A percentile compares a stretch with the other conserved stretches of the same genome.
Evolutionary conservation across 2,113 vertebrate species (phyloP).

Genomic region (Nerophis ophidion): DNA sequence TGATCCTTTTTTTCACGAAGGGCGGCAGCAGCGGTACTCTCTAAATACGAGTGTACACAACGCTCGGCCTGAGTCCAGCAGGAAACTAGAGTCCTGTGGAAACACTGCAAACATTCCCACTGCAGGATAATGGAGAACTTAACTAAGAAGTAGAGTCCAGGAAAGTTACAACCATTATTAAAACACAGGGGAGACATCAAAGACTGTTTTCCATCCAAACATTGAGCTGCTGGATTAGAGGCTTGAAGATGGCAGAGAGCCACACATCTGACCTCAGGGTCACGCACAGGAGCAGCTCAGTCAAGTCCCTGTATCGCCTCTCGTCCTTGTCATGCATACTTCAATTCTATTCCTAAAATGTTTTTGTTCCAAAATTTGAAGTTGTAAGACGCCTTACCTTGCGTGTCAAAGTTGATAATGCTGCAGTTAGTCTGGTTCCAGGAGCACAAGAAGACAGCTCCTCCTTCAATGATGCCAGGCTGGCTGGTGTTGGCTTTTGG

Average conservation of each 20-base stretch:
- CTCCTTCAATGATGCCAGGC: constrained; percentile 74
- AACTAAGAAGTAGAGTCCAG: constrained; percentile 4
- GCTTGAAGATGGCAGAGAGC: constrained; percentile 19
- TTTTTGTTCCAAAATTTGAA: background rate
- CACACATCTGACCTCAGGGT: constrained; percentile 36
- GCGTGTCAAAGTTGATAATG: constrained; percentile 76
- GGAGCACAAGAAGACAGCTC: constrained; percentile 81
- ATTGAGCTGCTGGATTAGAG: constrained; percentile 12
- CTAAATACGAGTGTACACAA: constrained; percentile 41
- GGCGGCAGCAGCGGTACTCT: constrained; percentile 27
- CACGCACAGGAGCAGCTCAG: constrained; percentile 19
- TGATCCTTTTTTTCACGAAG: constrained; percentile 39
- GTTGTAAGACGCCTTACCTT: constrained; percentile 66
- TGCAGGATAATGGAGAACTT: constrained; percentile 33
- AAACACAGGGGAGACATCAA: constrained; percentile 40
- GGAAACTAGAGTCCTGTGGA: constrained; percentile 44
- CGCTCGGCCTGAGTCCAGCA: constrained; percentile 24
- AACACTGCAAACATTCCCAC: constrained; percentile 26
- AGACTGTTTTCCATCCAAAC: constrained; percentile 29
- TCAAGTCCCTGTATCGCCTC: constrained; percentile 4
- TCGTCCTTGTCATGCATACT: constrained; percentile 29
- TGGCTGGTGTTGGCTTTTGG: constrained; percentile 86
- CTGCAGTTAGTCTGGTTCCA: constrained; percentile 69
- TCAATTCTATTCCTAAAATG: background rate
- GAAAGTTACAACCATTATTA: constrained; percentile 18